Base-by-base conservation (phyloP, 1,140 invertebrate species). In the Ceratosolen solmsi region DNA sequence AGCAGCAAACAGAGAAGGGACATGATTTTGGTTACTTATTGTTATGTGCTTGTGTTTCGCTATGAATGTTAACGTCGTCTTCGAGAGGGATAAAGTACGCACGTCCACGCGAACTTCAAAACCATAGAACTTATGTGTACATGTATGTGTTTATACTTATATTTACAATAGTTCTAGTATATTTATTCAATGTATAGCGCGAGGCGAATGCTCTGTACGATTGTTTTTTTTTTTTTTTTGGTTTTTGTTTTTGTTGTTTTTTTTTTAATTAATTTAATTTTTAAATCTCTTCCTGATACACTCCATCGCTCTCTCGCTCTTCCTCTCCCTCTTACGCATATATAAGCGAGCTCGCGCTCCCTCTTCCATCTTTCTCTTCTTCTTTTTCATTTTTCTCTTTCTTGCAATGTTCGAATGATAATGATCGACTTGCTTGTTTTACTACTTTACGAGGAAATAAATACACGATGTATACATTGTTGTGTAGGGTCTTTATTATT, bases 31-130 rank as follows among this genome's bases (percentile, higher is more conserved):
- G 13, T 36, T 8, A 0, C 51, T 36, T 13, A 20, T 73, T 25
- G 0, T 36, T 54, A 49, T 20, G 46, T 72, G 41, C 25, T 72
- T 49, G n/a, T 20, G 3, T 49, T 17, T 5, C 49, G 27, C 25
- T 17, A 73, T n/a, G 49, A 49, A 33, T 30, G 25, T 36, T 0
- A 33, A 54, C 30, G 9, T 54, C 25, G 25, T 73, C 30, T 46
- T 11, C 38, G n/a, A 41, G 13, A 36, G 9, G 5, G 1, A 36
- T 33, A 56, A 56, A 56, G 5, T 73, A 49, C 27, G n/a, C n/a
- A 46, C 46, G 20, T 68, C 46, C n/a, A 11, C 38, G 63, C 63
- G 60, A 77, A 77, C 75, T 77, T 49, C 33, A 65, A 68, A 77
- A 9, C 51, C 27, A 38, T 54, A 54, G 25, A 54, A 72, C 13